Percentiles rank a stretch among this genome's conserved stretches.
Evolutionary conservation across 2,797 vertebrate species (phyloP).

Genomic region (Smutsia gigantea): DNA sequence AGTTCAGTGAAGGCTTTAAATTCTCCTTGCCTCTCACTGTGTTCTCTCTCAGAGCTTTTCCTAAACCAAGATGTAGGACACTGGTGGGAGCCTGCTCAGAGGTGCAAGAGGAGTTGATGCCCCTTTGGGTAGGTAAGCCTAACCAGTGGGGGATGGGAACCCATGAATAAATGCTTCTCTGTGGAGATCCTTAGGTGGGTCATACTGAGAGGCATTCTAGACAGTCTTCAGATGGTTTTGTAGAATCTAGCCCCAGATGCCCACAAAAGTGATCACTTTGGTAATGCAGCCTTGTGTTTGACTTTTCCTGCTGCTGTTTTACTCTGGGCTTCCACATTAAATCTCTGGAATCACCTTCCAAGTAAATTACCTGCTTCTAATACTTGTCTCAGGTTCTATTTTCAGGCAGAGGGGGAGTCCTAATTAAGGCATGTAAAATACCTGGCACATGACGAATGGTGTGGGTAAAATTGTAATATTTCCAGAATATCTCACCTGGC

Average conservation of each 20-base stretch:
- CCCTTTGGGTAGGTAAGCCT: neutral
- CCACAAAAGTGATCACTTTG: neutral
- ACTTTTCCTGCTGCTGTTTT: neutral
- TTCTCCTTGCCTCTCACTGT: neutral
- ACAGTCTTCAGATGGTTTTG: neutral
- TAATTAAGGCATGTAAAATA: slow-evolving; percentile 13
- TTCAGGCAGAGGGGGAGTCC: neutral
- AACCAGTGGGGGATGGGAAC: neutral
- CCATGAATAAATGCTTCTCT: neutral
- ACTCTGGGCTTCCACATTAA: neutral
- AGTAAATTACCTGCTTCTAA: neutral
- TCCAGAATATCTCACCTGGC: no score
- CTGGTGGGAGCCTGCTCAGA: neutral
- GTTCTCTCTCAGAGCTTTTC: neutral
- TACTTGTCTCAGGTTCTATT: neutral
- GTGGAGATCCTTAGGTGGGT: neutral
- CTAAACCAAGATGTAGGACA: neutral
- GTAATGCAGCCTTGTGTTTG: neutral
- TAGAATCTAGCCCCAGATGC: neutral
- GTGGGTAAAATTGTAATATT: no score
- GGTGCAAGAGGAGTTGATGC: neutral
- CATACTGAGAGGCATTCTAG: neutral
- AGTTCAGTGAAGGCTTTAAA: neutral
- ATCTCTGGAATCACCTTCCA: neutral
- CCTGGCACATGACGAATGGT: neutral